Base-by-base conservation (phyloP, 2,888 invertebrate species). In the Xestia sexstrigata region DNA sequence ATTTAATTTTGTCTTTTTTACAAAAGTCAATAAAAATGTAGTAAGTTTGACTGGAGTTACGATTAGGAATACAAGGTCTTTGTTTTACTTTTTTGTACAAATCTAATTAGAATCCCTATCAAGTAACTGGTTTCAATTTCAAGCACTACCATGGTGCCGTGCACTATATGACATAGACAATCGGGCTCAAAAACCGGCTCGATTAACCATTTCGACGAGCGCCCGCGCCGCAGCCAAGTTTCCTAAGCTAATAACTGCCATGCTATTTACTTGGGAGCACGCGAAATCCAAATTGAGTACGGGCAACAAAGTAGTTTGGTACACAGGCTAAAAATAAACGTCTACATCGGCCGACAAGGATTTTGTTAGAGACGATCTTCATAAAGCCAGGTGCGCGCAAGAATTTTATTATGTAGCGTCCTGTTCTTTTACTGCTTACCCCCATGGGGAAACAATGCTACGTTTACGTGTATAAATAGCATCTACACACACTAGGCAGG, bases 171-270 rank as follows among this genome's bases (percentile, higher is more conserved):
- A 67, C 9, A 42, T 8, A 68, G 74, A 80, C 39, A 52, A 39
- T 26, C 73, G 30, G 15, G 52, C 35, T 55, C 35, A 20, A 52
- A 49, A 68, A 58, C 47, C n/a, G 58, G 20, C 17, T 49, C 20
- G 20, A 8, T 49, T 58, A 55, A n/a, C 39, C 67, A 67, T 79
- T 39, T 39, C 20, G 30, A 20, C n/a, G 26, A 47, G n/a, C 26
- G 8, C 20, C n/a, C 42, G 23, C 9, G 26, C 78, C 81, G 15
- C 47, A 66, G 58, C 58, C 65, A 71, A 71, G 65, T 79, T 63
- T 68, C 30, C 39, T 17, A 63, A 68, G 62, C 60, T 68, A 68
- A 79, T 68, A 60, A 81, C 67, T 58, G 30, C 30, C 81, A 55
- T 45, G 58, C 62, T 68, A 42, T 67, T 45, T 73, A 65, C 15